Evolutionary conservation across 2,113 vertebrate species (phyloP).

Genomic region (Bambusicola thoracicus): DNA sequence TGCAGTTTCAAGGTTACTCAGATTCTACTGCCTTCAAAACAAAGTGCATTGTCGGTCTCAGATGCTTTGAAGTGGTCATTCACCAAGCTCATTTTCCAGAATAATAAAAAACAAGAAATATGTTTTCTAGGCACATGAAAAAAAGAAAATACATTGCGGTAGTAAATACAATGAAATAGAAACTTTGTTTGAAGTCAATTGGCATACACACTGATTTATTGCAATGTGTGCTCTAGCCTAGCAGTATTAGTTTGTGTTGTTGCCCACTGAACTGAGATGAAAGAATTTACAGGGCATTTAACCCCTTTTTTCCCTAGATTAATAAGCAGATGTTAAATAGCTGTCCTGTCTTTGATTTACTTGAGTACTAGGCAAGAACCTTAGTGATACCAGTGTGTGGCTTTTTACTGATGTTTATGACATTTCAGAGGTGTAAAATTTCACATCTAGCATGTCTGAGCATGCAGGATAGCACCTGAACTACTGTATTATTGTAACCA

Average conservation of each 20-base stretch:
- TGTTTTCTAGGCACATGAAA: neutral
- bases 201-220: neutral
- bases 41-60: neutral
- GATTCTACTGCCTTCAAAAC: constrained; percentile 10
- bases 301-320: neutral
- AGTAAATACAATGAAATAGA: neutral
- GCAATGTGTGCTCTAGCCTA: neutral
- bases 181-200: neutral
- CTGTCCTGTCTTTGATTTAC: neutral
- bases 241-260: neutral
- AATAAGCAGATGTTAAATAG: neutral
- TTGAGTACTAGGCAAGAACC: neutral
- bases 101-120: neutral
- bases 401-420: neutral
- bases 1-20: neutral
- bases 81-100: constrained; percentile 28
- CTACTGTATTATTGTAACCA: fast-evolving
- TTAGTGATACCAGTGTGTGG: neutral
- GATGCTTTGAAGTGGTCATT: neutral
- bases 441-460: neutral
- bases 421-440: neutral
- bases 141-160: neutral
- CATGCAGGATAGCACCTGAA: neutral
- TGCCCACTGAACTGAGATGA: neutral
- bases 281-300: neutral